Base-by-base conservation (phyloP, 2,888 invertebrate genomes). In the Drosophila yooni region DNA sequence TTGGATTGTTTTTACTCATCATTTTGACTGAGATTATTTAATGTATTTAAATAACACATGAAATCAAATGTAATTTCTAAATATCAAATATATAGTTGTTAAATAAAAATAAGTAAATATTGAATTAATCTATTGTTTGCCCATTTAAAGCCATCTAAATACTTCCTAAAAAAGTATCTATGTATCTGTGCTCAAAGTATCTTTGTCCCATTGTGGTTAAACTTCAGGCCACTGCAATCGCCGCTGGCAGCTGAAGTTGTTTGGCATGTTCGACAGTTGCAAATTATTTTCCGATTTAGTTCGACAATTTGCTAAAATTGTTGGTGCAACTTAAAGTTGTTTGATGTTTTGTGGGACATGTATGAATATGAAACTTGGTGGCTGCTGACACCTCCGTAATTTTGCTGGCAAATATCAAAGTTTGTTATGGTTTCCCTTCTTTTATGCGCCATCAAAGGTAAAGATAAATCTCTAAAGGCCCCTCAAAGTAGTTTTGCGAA, bases 401-500 rank as follows among this genome's bases (percentile, higher is more conserved):
- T 50, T 11, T 33, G 57, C 31, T 15, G 13, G 31, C 40, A 68
- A 54, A 43, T 18, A 38, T 27, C 40, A 66, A 60, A 68, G 50
- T 70, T 82, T 67, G 70, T 82, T 76, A 80, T 73, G 75, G 76
- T 64, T 54, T 53, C 60, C 36, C 8, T 25, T 43, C 74, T 43
- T 53, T 79, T 70, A 65, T 70, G 69, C 66, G 59, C 40, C 71
- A 75, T 82, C 83, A 85, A 81, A 79, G 70, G 63, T 53, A 53
- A 59, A 50, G 51, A 43, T 56, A 67, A 79, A 70, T 84, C 83
- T 75, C 69, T 18, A 68, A 74, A 74, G 85, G 69, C 66, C 53
- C 58, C 64, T 78, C 61, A 69, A 79, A 79, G 70, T 82, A 82
- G 79, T 84, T 84, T 78, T 69, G 79, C 79, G 70, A 79, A 81